Base-by-base conservation (phyloP, 2,888 invertebrate species). In the Pterobdella sp. region DNA sequence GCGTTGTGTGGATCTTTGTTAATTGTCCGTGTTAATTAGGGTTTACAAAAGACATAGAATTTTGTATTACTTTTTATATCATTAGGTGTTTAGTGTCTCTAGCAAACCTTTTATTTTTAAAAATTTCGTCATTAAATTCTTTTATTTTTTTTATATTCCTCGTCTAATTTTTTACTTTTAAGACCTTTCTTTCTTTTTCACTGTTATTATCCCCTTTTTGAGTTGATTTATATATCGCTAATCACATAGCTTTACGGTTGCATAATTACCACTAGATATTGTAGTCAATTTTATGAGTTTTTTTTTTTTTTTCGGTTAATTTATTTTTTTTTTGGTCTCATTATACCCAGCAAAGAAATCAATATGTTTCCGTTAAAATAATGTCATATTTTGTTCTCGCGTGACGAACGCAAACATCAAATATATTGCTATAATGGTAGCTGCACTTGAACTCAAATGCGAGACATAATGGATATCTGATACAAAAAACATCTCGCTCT, bases 381-480 rank as follows among this genome's bases (percentile, higher is more conserved):
- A 56, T 56, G 60, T 56, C 60, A 56, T 56, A 56, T 56, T 56
- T 56, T 56, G 60, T 56, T 3, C n/a, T 56, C n/a, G 60, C 60
- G 60, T 56, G 60, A 56, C n/a, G 60, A 56, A 56, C 60, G 60
- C n/a, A 56, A 56, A 56, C 3, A 56, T 4, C 4, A 22, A 56
- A 56, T 56, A 56, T 56, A n/a, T 56, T 56, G 4, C n/a, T 4
- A n/a, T 56, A 22, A 56, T 56, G 60, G 60, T 4, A 56, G 10
- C n/a, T 56, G 4, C 60, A 56, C 60, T 56, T 56, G 3, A 42
- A 42, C 49, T 42, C 49, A 42, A 42, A 22, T 42, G 49, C 49
- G 49, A 42, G 22, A 7, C 7, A 42, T 42, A 42, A 14, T 7
- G 49, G 49, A 42, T 7, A n/a, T n/a, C n/a, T n/a, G n/a, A n/a